A percentile compares a stretch with the other conserved stretches of the same genome.
phyloP scores from a whole-genome alignment of 1,140 invertebrate species.

The Popillia japonica region DNA sequence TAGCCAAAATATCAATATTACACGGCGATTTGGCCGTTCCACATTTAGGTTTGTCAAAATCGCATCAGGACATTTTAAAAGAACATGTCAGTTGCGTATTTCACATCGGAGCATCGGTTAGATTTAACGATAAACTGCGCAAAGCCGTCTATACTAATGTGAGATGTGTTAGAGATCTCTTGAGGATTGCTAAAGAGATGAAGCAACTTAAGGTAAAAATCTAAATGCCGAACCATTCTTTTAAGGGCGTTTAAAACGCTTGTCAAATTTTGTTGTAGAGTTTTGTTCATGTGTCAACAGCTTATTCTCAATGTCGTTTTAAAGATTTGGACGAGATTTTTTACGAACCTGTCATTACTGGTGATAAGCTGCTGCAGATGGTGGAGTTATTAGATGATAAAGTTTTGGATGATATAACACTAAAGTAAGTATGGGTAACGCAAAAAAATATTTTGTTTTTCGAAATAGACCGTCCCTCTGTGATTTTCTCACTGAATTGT shows the following conservation, averaged over 20 bases:
- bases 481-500: too few species aligned
- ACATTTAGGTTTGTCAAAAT: slow-evolving; percentile 33
- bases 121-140: slow-evolving; percentile 74
- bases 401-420: slow-evolving; percentile 57
- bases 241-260: neutral
- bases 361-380: slow-evolving; percentile 61
- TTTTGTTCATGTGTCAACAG: slow-evolving; percentile 66
- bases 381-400: slow-evolving; percentile 60
- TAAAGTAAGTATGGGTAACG: slow-evolving; percentile 59
- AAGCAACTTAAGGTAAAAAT: slow-evolving; percentile 67
- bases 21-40: slow-evolving; percentile 57
- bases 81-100: slow-evolving; percentile 60
- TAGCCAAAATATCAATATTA: slow-evolving; percentile 57
- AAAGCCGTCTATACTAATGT: slow-evolving; percentile 75
- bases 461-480: too few species aligned
- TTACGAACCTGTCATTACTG: slow-evolving; percentile 62
- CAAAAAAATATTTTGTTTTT: too few species aligned
- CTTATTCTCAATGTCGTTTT: slow-evolving; percentile 64
- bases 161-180: slow-evolving; percentile 68
- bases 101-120: slow-evolving; percentile 74
- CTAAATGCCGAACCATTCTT: neutral
- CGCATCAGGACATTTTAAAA: slow-evolving; percentile 1
- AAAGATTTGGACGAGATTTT: slow-evolving; percentile 59
- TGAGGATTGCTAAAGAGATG: slow-evolving; percentile 73
- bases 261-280: neutral